phyloP scores from a whole-genome alignment of 2,888 invertebrate genomes.

The Mycalesis mineus region DNA sequence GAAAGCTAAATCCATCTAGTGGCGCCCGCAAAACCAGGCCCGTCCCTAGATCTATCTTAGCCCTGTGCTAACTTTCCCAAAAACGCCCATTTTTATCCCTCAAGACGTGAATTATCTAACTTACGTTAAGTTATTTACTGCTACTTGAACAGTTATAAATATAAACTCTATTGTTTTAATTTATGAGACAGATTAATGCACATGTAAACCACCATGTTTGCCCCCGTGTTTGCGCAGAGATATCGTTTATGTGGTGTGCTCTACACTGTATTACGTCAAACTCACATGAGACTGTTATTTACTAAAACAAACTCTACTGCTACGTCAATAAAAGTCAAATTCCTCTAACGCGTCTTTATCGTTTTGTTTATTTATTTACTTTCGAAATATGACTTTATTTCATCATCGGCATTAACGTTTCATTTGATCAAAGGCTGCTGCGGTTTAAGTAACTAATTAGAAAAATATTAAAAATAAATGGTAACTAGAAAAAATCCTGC shows the following conservation, averaged over 20 bases:
- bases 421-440: constrained; percentile 1
- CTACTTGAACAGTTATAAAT: constrained; percentile 1
- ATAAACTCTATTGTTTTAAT: neutral
- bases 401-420: neutral
- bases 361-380: constrained; percentile 9
- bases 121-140: neutral
- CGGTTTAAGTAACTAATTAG: neutral
- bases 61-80: too few relatives aligned
- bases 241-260: neutral
- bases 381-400: neutral
- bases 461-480: neutral
- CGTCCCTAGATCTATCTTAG: too few relatives aligned
- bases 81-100: neutral
- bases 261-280: constrained; percentile 8
- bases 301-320: neutral
- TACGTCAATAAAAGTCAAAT: neutral
- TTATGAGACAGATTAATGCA: constrained; percentile 1
- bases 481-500: neutral
- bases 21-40: too few relatives aligned
- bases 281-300: neutral
- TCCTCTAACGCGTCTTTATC: neutral
- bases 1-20: too few relatives aligned
- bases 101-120: neutral
- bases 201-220: neutral
- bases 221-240: neutral